Base-by-base conservation (phyloP, 2,113 vertebrate species). In the Syngnathus scovelli region DNA sequence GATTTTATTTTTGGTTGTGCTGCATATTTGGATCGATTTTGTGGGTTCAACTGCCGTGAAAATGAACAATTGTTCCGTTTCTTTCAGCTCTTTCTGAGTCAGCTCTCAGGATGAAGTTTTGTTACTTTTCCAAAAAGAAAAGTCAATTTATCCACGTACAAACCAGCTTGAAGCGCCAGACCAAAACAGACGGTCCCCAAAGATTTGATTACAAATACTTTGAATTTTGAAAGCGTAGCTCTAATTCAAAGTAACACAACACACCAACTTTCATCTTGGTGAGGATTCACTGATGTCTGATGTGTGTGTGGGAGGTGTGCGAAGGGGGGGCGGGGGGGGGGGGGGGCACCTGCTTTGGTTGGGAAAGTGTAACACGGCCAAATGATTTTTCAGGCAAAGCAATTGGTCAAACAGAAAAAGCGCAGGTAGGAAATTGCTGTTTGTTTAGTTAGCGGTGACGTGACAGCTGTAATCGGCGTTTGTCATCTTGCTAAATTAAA, bases 241-340 rank as follows among this genome's bases (percentile, higher is more conserved):
- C 60, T 74, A 75, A 87, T 80, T 87, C 74, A 87, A 87, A 89
- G 82, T 66, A 64, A 52, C 72, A 77, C 64, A 59, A 61, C 64
- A 75, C 54, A 67, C 69, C 36, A 66, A 66, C 83, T 82, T 88
- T 87, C 79, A 90, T 87, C 81, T 77, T 18, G 74, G 27, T 56
- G 58, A 67, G 67, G 65, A 71, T 78, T 79, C 75, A 74, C 69
- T 72, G 52, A 67, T 41, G 64, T 71, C 69, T 80, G 81, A 82
- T 33, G 27, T 33, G 27, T 33, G 27, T 33, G 27, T 72, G 66
- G 74, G 66, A 33, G 67, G 71, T 68, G 70, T 77, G 62, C 23
- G 23, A 23, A 68, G 71, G 72, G 69, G 79, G 78, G 64, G 70
- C 76, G n/a, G 66, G 68, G 46, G 16, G 48, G 46, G 15, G 48